Percentiles rank a stretch among this genome's conserved stretches.
These are phyloP conservation scores for Drosophila leonis DNA, from an alignment of 2,888 invertebrate species.

Conservation along the genomic window DNA sequence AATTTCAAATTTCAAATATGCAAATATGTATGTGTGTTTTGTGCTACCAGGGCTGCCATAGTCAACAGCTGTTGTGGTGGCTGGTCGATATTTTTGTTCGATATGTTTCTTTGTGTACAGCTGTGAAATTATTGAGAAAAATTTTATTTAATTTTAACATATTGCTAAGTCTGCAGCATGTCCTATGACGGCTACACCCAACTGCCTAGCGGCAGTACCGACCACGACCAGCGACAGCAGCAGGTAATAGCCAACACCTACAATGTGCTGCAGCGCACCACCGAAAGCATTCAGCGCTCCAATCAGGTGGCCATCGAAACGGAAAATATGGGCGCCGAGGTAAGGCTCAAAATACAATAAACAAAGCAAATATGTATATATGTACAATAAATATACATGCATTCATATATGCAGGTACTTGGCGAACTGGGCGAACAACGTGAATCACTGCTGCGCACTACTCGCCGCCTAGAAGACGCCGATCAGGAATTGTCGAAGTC, in stretches of 20 bases:
- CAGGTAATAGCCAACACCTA: slow-evolving; percentile 85
- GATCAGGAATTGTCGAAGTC: slow-evolving; percentile 90
- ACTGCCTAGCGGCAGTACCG: slow-evolving; percentile 60
- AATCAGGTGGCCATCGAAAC: slow-evolving; percentile 92
- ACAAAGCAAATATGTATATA: not conserved
- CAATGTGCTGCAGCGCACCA: slow-evolving; percentile 86
- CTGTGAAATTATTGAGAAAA: slow-evolving; percentile 2
- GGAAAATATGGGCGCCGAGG: slow-evolving; percentile 91
- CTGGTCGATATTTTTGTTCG: slow-evolving; percentile 28
- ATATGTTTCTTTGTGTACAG: slow-evolving; percentile 14
- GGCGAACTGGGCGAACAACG: slow-evolving; percentile 91
- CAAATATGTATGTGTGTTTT: not conserved
- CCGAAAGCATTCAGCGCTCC: slow-evolving; percentile 89
- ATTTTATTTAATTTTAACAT: not conserved
- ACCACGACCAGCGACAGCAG: slow-evolving; percentile 85
- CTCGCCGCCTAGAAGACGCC: slow-evolving; percentile 89
- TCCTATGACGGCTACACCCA: slow-evolving; percentile 65
- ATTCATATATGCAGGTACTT: slow-evolving; percentile 87
- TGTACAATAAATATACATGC: too few relatives aligned
- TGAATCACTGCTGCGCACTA: slow-evolving; percentile 89
- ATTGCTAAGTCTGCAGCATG: slow-evolving; percentile 38
- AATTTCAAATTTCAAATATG: slow-evolving; percentile 37
- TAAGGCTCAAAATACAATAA: slow-evolving; percentile 33
- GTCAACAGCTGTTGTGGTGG: slow-evolving; percentile 20
- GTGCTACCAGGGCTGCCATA: slow-evolving; percentile 27